A percentile compares a stretch with the other conserved stretches of the same genome.
phyloP scores from a whole-genome alignment of 92 coral and sea anemone species.

The Paragorgia papillata region DNA sequence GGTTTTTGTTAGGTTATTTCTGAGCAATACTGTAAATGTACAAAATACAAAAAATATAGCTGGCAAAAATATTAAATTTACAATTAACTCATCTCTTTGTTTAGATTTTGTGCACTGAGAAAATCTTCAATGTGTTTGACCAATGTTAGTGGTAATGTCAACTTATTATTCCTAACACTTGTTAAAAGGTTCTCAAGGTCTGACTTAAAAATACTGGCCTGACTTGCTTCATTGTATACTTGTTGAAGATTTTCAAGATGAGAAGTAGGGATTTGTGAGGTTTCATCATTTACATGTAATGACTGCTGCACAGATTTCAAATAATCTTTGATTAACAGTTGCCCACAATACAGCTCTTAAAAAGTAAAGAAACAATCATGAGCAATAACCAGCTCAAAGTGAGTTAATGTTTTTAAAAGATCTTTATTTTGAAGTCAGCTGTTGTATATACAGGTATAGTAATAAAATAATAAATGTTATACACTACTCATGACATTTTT shows the following conservation, averaged over 20 bases:
- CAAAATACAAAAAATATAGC: too few species aligned
- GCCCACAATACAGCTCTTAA: constrained; percentile 72
- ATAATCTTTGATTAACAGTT: constrained; percentile 63
- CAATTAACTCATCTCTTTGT: too few species aligned
- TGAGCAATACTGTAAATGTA: too few species aligned
- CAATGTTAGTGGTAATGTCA: background rate
- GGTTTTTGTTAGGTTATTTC: too few species aligned
- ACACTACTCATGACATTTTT: too few species aligned
- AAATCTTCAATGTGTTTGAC: constrained; percentile 22
- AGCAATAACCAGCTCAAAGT: background rate
- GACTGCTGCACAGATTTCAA: constrained; percentile 45
- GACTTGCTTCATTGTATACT: constrained; percentile 67
- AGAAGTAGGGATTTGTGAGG: constrained; percentile 53
- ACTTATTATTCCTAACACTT: constrained; percentile 3
- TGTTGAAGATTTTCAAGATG: constrained; percentile 68
- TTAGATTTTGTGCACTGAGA: background rate
- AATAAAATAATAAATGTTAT: too few species aligned
- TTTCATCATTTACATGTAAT: constrained; percentile 63
- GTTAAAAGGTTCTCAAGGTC: background rate
- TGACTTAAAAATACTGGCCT: constrained; percentile 27
- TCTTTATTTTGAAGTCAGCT: too few species aligned
- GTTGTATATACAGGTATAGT: too few species aligned
- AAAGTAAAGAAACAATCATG: constrained; percentile 11
- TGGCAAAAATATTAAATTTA: too few species aligned
- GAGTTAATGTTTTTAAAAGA: too few species aligned